Base-by-base conservation (phyloP, 2,113 vertebrate genomes). In the Macroglossus sobrinus region DNA sequence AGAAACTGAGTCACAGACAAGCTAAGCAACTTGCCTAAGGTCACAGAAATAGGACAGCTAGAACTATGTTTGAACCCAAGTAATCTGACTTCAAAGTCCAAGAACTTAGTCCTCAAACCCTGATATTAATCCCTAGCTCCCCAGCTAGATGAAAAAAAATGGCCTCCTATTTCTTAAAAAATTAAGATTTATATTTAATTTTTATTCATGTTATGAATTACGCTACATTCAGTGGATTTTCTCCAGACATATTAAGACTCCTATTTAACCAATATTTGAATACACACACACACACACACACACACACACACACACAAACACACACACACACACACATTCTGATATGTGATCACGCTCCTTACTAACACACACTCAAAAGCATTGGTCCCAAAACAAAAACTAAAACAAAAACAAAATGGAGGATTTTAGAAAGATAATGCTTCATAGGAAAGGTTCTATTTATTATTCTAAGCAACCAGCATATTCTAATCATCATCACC, bases 1-100 rank as follows among this genome's bases (percentile, higher is more conserved):
- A 91, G 89, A 97, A 96, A 88, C 16, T 53, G 47, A 96, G 68
- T 64, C 66, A 45, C 35, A 66, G 74, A 86, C 33, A 38, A 57
- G 11, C 45, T 87, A 68, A 88, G 24, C 38, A 89, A 61, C 18
- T 88, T 81, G n/a, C n/a, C 19, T 38, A 55, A 82, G 21, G 7
- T 18, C 57, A 38, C 10, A 64, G 24, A 82, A 82, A 0, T 75
- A 74, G 47, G 5, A 55, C 15, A 53, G 11, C 47, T 0, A 81
- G 4, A 91, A n/a, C 19, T 9, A 55, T 30, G 3, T 85, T 75
- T 94, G 43, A 94, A n/a, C 3, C 15, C 10, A 38, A 12, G 9
- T 57, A 47, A 82, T 75, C 12, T 74, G 28, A 92, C 16, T 84
- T 68, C 33, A 18, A 38, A 69, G 30, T 3, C 2, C 22, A 84